A percentile compares a stretch with the other conserved stretches of the same genome.
phyloP scores from a whole-genome alignment of 1,140 invertebrate species.

The Sarcophaga peregrina region DNA sequence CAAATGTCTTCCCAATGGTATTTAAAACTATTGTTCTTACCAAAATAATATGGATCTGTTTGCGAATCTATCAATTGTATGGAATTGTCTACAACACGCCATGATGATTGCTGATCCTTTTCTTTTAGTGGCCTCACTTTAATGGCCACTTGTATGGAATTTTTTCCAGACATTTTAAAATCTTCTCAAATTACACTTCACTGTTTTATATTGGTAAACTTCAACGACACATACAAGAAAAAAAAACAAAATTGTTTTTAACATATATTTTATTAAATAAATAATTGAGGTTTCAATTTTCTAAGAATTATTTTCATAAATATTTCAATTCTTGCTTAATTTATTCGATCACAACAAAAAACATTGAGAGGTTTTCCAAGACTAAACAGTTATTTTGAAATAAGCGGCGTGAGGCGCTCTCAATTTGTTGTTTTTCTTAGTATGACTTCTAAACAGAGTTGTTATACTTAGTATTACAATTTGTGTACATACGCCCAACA shows the following conservation, averaged over 20 bases:
- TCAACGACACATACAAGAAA: not conserved
- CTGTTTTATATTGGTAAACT: not conserved
- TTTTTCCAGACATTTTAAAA: slow-evolving; percentile 55
- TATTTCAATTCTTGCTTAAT: not conserved
- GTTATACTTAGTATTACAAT: too few relatives aligned
- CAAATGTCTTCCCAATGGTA: not conserved
- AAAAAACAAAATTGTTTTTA: not conserved
- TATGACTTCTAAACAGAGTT: too few relatives aligned
- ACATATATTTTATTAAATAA: not conserved
- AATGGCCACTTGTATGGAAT: slow-evolving; percentile 74
- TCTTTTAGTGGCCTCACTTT: slow-evolving; percentile 77
- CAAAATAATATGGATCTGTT: slow-evolving; percentile 66
- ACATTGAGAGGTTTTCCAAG: not conserved
- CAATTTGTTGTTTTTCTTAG: too few relatives aligned
- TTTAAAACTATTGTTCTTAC: slow-evolving; percentile 54
- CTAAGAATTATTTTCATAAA: not conserved
- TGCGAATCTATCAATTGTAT: slow-evolving; percentile 72
- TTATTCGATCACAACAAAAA: not conserved
- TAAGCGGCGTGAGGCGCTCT: not conserved
- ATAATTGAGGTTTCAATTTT: not conserved
- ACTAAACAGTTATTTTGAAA: slow-evolving; percentile 10
- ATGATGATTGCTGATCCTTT: slow-evolving; percentile 73
- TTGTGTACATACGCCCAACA: too few relatives aligned
- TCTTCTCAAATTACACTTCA: not conserved
- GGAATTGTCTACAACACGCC: slow-evolving; percentile 72